Conservation (phyloP, 1,140 invertebrate species). For the Cherax quadricarinatus region DNA sequence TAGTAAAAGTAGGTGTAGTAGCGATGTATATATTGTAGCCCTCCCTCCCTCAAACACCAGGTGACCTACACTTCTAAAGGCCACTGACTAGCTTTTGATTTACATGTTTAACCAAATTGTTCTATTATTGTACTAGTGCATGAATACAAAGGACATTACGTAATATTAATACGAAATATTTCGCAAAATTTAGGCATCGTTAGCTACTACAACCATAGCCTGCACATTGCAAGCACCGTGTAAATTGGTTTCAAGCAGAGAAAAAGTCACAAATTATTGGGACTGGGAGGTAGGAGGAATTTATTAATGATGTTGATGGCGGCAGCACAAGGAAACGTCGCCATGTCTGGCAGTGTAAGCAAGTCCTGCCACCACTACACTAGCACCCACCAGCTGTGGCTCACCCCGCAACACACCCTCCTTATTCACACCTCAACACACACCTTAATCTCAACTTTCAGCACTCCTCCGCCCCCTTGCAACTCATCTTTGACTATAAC, state of each 20-base stretch:
- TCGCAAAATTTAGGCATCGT: neutral
- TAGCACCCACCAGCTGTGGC: conserved; percentile 54
- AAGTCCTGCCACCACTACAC: conserved; percentile 43
- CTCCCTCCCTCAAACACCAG: too few species aligned
- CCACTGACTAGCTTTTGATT: too few species aligned
- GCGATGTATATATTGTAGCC: too few species aligned
- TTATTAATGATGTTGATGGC: conserved; percentile 28
- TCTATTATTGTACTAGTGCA: neutral
- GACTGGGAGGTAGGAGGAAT: neutral
- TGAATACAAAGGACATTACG: conserved; percentile 51
- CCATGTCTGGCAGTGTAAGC: conserved; percentile 50
- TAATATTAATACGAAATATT: conserved; percentile 27
- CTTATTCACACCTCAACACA: neutral
- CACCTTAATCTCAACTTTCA: neutral
- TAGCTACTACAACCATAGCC: neutral
- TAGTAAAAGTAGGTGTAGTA: neutral
- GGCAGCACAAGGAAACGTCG: conserved; percentile 35
- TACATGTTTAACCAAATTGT: neutral
- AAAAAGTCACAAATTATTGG: neutral
- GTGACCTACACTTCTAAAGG: too few species aligned
- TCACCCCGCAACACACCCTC: conserved; percentile 52
- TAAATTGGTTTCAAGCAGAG: neutral
- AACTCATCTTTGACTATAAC: neutral
- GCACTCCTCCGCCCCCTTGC: neutral
- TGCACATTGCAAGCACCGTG: neutral